Evolutionary conservation across 2,888 invertebrate species (phyloP).

Genomic region (Slavum lentiscoides): DNA sequence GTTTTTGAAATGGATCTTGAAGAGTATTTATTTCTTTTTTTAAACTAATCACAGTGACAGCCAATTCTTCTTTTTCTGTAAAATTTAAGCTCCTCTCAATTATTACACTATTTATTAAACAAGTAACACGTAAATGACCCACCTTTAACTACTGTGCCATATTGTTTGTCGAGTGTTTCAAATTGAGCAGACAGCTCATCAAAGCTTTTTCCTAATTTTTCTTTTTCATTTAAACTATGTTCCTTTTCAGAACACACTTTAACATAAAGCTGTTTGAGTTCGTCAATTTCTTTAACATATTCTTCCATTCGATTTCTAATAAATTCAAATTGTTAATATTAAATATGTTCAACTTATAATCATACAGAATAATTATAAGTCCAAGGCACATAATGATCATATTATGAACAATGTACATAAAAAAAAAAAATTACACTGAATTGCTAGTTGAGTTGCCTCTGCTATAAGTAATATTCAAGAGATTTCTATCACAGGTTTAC

Average conservation of each 20-base stretch:
- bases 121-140: background rate
- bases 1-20: constrained; percentile 37
- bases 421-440: too few species aligned
- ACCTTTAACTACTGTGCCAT: constrained; percentile 29
- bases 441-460: too few species aligned
- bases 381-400: too few species aligned
- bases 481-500: too few species aligned
- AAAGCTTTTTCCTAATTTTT: constrained; percentile 33
- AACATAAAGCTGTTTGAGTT: constrained; percentile 45
- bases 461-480: too few species aligned
- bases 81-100: background rate
- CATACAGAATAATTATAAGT: too few species aligned
- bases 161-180: constrained; percentile 43
- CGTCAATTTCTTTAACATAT: constrained; percentile 46
- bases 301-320: constrained; percentile 43
- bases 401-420: too few species aligned
- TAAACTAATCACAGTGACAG: constrained; percentile 4
- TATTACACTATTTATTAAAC: background rate
- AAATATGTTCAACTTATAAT: background rate
- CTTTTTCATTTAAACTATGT: constrained; percentile 42
- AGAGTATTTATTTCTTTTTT: constrained; percentile 26
- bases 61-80: constrained; percentile 48
- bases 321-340: background rate
- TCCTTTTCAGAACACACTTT: constrained; percentile 48
- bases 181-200: constrained; percentile 33